Evolutionary conservation across 37 sponge, comb jelly and placozoan genomes (phyloP).

Genomic region (Halichondria panicea): DNA sequence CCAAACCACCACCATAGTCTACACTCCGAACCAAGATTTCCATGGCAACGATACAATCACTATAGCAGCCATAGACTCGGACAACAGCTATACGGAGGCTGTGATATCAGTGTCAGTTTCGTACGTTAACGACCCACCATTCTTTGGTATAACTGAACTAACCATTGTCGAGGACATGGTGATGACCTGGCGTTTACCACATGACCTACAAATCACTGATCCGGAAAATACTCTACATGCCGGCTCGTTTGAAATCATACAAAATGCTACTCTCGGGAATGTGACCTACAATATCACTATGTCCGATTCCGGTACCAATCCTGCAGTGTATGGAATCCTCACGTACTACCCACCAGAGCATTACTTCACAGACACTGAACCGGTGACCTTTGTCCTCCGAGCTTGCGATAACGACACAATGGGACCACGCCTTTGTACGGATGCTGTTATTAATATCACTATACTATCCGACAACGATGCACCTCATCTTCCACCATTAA

Average conservation of each 20-base stretch:
- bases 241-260: conserved; percentile 59
- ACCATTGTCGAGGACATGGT: conserved; percentile 61
- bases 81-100: conserved; percentile 35
- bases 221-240: conserved; percentile 67
- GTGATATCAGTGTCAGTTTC: conserved; percentile 48
- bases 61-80: conserved; percentile 59
- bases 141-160: conserved; percentile 58
- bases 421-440: conserved; percentile 42
- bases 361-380: conserved; percentile 31
- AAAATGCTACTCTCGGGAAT: conserved; percentile 36
- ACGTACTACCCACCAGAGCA: conserved; percentile 52
- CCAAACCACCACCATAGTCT: conserved; percentile 57
- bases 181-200: conserved; percentile 47
- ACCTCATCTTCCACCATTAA: conserved; percentile 55
- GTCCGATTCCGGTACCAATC: conserved; percentile 17
- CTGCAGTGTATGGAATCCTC: conserved; percentile 46
- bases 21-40: conserved; percentile 74
- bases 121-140: conserved; percentile 80
- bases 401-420: conserved; percentile 78
- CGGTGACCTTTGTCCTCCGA: conserved; percentile 48
- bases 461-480: conserved; percentile 72
- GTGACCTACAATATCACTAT: conserved; percentile 46
- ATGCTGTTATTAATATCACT: conserved; percentile 46
- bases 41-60: conserved; percentile 58
- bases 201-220: conserved; percentile 64